Evolutionary conservation across 1,140 invertebrate genomes (phyloP), one percentile per base, ranked within the genome.

Genomic region (Luehdorfia chinensis): DNA sequence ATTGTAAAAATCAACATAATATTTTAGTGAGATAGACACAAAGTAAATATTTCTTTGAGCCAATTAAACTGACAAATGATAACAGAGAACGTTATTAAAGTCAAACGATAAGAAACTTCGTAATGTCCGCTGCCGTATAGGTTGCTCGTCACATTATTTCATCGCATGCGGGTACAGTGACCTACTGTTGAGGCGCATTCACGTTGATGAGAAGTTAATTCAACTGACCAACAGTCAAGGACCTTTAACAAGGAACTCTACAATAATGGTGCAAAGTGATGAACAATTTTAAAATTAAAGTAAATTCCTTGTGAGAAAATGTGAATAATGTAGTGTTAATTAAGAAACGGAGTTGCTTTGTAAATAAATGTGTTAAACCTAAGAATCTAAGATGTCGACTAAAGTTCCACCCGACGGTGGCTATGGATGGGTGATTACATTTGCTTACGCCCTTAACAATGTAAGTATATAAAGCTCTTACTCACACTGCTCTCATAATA

Each of bases 381-480:
- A n/a, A n/a, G n/a, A n/a, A n/a, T 53, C 49, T 23, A 41, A 44
- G 31, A 56, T 53, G 48, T 45, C 47, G 27, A 71, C 72, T 41
- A 85, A 83, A 58, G 72, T 89, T 13, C 88, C 90, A 14, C 92
- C 91, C 0, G 92, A 93, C 63, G 91, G 90, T 11, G 92, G 92
- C 5, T 93, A 91, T 86, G 92, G 92, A 2, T 94, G 93, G 92
- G 75, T 91, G 15, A 88, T 94, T 15, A 89, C 91, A 16, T 68
- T 91, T 18, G 92, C 90, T 1, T 89, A 89, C 41, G 90, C 90
- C 41, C 75, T 90, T 12, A 89, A 88, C 56, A 93, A 92, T 69
- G 91, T 93, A 84, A 91, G 90, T 88, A 63, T 16, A n/a, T 0
- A 19, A 7, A 5, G 13, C 6, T 45, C 4, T 23, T n/a, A 23